Evolutionary conservation across 1,140 invertebrate genomes (phyloP).

Genomic region (Drosophila nikananu): DNA sequence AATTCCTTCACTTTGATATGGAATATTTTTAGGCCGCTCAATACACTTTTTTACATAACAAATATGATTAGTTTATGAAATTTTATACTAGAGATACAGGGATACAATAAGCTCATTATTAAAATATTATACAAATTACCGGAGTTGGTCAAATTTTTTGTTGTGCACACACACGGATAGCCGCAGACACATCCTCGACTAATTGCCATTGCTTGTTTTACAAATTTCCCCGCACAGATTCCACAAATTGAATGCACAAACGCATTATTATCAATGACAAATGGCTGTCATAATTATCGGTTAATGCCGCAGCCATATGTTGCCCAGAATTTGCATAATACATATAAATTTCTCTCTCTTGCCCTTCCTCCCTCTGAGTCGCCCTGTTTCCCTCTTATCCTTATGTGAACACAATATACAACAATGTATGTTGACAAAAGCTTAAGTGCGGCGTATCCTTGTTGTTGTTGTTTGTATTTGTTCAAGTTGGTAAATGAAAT

Average conservation of each 20-base stretch:
- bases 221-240: constrained; percentile 33
- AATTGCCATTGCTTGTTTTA: constrained; percentile 62
- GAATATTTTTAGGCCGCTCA: not conserved
- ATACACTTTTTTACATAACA: not conserved
- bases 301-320: constrained; percentile 76
- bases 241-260: constrained; percentile 58
- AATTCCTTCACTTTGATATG: not conserved
- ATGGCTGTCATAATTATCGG: constrained; percentile 79
- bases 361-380: not conserved
- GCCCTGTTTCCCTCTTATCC: constrained; percentile 1
- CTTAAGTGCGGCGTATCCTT: constrained; percentile 29
- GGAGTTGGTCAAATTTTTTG: not conserved
- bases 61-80: not conserved
- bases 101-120: not conserved
- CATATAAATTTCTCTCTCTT: constrained; percentile 4
- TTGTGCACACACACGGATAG: not conserved
- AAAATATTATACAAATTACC: no score
- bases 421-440: constrained; percentile 43
- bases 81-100: not conserved
- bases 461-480: constrained; percentile 16
- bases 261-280: constrained; percentile 72
- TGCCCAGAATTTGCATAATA: constrained; percentile 68
- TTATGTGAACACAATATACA: constrained; percentile 26
- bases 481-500: constrained; percentile 31
- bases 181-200: constrained; percentile 20